A percentile compares a stretch with the other conserved stretches of the same genome.
These are phyloP conservation scores for Pluvianellus socialis DNA, from an alignment of 2,113 vertebrate species.

Conservation along the genomic window DNA sequence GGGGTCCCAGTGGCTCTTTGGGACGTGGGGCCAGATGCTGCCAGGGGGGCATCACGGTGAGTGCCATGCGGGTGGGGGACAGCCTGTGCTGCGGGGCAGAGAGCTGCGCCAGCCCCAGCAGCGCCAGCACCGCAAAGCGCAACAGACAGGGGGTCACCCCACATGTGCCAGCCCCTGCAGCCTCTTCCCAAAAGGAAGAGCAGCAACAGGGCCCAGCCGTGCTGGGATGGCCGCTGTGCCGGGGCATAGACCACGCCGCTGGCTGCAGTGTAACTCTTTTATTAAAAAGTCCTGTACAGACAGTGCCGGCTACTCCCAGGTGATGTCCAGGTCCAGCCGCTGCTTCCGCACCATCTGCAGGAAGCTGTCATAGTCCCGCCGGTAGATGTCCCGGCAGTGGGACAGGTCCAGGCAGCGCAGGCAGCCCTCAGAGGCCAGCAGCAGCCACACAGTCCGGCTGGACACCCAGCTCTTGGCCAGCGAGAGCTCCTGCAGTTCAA, in stretches of 20 bases:
- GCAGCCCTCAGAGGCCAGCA: constrained; percentile 14
- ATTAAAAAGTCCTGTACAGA: not conserved
- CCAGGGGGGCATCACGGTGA: rapidly evolving
- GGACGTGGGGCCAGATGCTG: rapidly evolving
- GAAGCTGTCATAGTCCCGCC: constrained; percentile 40
- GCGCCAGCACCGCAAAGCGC: rapidly evolving
- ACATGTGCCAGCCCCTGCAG: not conserved
- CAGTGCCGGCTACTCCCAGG: not conserved
- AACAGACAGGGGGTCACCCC: not conserved
- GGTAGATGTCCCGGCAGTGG: constrained; percentile 47
- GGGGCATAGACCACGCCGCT: rapidly evolving
- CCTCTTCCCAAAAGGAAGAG: not conserved
- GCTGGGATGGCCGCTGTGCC: rapidly evolving
- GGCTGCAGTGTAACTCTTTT: rapidly evolving
- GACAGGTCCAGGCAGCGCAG: constrained; percentile 45
- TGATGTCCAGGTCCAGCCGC: constrained; percentile 13
- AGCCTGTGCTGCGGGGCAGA: rapidly evolving
- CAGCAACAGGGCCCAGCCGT: rapidly evolving
- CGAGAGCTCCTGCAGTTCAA: constrained; percentile 9
- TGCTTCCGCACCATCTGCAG: not conserved
- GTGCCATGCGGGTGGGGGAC: rapidly evolving
- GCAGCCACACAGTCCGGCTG: not conserved
- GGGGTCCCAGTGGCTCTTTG: rapidly evolving
- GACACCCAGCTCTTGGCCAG: constrained; percentile 44
- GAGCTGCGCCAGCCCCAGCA: not conserved